phyloP scores from a whole-genome alignment of 2,797 vertebrate genomes.

The Orientallactaga sibirica region DNA sequence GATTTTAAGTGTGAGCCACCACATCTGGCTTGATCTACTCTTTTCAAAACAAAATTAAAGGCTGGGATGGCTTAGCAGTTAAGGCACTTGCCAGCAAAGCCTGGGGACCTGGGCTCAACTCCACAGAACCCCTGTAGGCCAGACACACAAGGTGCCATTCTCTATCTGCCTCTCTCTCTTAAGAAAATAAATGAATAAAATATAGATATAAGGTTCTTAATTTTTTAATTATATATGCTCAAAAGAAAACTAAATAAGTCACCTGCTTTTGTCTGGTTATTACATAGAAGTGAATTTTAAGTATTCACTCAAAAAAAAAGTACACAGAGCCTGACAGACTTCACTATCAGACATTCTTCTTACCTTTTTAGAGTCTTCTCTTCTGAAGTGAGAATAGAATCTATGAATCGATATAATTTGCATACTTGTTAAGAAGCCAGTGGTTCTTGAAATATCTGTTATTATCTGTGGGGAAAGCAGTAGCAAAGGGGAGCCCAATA shows the following conservation, averaged over 20 bases:
- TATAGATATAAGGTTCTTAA: no score
- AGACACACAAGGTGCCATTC: no score
- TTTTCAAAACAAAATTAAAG: no score
- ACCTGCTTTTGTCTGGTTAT: conserved; percentile 52
- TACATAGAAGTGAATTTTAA: conserved; percentile 43
- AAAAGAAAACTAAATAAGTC: conserved; percentile 39
- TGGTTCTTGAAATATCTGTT: background rate
- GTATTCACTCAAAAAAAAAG: background rate
- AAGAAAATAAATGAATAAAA: no score
- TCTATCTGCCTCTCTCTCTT: no score
- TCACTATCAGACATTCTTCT: background rate
- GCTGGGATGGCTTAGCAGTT: no score
- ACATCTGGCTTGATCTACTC: no score
- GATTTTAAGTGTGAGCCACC: no score
- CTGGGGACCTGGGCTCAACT: no score
- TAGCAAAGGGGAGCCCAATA: no score
- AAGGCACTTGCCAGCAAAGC: no score
- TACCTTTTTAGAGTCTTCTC: conserved; percentile 29
- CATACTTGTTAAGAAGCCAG: background rate
- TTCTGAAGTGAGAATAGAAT: background rate
- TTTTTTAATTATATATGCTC: background rate
- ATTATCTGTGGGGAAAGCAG: background rate
- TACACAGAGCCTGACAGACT: background rate
- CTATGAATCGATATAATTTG: conserved; percentile 15
- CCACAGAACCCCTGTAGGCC: no score